Conservation (phyloP, 2,888 invertebrate genomes). For the Morpho deidamia region DNA sequence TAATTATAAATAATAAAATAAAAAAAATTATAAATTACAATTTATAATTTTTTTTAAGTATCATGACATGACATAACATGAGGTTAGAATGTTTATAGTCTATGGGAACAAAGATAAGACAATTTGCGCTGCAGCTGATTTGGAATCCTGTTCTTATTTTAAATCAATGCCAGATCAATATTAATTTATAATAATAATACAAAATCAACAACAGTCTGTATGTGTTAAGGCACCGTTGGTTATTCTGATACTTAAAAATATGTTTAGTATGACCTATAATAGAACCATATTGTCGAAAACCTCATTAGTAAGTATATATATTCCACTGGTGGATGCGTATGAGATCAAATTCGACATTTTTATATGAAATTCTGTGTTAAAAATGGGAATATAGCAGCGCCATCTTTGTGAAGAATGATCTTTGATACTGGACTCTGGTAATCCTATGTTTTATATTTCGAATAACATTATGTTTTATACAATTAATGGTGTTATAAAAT, state of each 20-base stretch:
- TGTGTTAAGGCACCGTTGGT: conserved; percentile 71
- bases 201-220: conserved; percentile 29
- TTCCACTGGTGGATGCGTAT: conserved; percentile 70
- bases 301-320: conserved; percentile 36
- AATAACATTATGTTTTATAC: too few relatives aligned
- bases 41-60: too few relatives aligned
- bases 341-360: conserved; percentile 71
- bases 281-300: conserved; percentile 31
- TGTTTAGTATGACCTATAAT: conserved; percentile 28
- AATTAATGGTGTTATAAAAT: too few relatives aligned
- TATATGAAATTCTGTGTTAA: conserved; percentile 25
- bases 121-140: background rate
- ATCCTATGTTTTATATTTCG: too few relatives aligned
- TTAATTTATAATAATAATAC: conserved; percentile 14
- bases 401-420: background rate
- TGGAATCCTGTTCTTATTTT: conserved; percentile 2
- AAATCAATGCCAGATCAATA: conserved; percentile 5
- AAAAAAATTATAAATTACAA: too few relatives aligned
- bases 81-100: too few relatives aligned
- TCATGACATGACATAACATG: too few relatives aligned
- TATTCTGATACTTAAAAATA: conserved; percentile 34
- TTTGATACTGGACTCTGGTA: too few relatives aligned
- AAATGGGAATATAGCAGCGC: background rate
- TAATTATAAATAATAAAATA: too few relatives aligned
- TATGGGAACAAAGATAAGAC: too few relatives aligned